phyloP scores from a whole-genome alignment of 2,797 vertebrate species.

The Pitangus sulphuratus region DNA sequence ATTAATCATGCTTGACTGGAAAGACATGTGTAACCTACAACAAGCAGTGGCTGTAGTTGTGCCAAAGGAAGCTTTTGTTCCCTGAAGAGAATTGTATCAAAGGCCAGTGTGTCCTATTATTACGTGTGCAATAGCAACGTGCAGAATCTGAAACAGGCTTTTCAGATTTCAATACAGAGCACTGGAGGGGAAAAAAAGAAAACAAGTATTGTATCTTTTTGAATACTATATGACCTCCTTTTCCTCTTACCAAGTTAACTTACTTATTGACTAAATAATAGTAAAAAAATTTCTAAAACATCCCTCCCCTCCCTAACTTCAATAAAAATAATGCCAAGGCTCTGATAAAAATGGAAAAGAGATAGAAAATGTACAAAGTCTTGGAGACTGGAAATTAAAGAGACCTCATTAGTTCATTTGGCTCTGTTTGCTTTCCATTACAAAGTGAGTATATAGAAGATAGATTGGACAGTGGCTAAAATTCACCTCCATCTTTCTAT shows the following conservation, averaged over 20 bases:
- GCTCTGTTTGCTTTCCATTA: not conserved
- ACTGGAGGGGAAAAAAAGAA: slow-evolving; percentile 53
- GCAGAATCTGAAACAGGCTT: slow-evolving; percentile 57
- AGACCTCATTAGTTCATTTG: not conserved
- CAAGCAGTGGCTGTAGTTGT: slow-evolving; percentile 65
- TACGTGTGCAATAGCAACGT: slow-evolving; percentile 46
- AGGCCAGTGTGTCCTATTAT: slow-evolving; percentile 69
- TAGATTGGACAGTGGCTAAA: not conserved
- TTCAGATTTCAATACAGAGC: slow-evolving; percentile 49
- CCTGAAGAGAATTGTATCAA: slow-evolving; percentile 70
- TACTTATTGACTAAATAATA: slow-evolving; percentile 10
- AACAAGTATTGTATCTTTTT: slow-evolving; percentile 37
- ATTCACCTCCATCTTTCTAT: not conserved
- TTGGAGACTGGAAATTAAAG: not conserved
- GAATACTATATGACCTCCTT: slow-evolving; percentile 42
- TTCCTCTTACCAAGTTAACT: slow-evolving; percentile 23
- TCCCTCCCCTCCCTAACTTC: not conserved
- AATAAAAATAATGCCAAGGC: not conserved
- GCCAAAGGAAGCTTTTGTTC: slow-evolving; percentile 73
- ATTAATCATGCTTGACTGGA: slow-evolving; percentile 76
- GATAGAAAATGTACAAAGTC: not conserved
- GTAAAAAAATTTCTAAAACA: not conserved
- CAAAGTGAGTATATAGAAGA: not conserved
- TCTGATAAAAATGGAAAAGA: not conserved
- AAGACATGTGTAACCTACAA: slow-evolving; percentile 71